Base-by-base conservation (phyloP, 2,888 invertebrate genomes). In the Trissonchulus latispiculum region DNA sequence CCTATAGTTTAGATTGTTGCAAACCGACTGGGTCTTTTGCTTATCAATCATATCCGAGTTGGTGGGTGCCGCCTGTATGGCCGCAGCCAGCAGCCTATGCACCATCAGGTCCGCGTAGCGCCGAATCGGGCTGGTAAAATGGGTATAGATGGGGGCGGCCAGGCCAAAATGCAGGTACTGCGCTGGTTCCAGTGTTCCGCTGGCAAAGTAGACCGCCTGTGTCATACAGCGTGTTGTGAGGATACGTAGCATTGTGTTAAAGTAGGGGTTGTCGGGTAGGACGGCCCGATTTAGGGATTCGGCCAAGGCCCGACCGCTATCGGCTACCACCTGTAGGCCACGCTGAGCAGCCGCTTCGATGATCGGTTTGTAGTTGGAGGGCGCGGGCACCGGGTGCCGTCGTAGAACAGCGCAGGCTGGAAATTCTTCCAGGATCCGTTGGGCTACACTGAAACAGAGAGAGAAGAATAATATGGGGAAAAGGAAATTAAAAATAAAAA, bases 191-290 rank as follows among this genome's bases (percentile, higher is more conserved):
- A 90, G 84, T 77, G 90, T 90, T 0, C 99, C 99, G 81, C 95
- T 94, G 64, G 92, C 90, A 84, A 99, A 99, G 85, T 99, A 99
- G 1, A 95, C 90, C 0, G 99, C 99, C 84, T 96, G 96, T 87
- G 95, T 91, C 97, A 99, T 97, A 82, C 97, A 99, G 2, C 97
- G 89, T 0, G 96, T 97, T 1, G 96, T 92, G 84, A 97, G 87
- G 81, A 99, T 97, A 75, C 96, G 89, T 61, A 99, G 86, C 89
- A 99, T 90, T 2, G 92, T 93, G 85, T 97, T 97, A 83, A 95
- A 91, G 85, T 91, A 95, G 0, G 92, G 90, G 84, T 95, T 93
- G 48, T 88, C 88, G 0, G 88, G 86, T 73, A 90, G 89, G 0
- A 89, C 88, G 0, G 93, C 92, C 73, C 85, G 83, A 82, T 97